Conservation (phyloP, 2,797 vertebrate genomes). For the Psittacula echo region DNA sequence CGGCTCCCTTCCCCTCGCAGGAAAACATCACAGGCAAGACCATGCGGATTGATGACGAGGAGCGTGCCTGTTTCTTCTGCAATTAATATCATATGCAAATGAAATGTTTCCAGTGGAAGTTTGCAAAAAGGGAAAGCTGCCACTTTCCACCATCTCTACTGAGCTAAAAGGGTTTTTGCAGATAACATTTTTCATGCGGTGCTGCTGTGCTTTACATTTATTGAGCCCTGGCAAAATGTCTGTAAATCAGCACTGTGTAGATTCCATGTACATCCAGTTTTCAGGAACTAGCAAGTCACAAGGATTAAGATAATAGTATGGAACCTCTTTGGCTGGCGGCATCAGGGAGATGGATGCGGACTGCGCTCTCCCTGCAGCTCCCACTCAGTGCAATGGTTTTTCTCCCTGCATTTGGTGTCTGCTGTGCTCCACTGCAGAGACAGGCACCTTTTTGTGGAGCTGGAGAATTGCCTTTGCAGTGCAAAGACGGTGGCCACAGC, state of each 20-base stretch:
- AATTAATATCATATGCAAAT: conserved; percentile 58
- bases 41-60: background rate
- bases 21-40: background rate
- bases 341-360: background rate
- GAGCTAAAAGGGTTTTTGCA: conserved; percentile 56
- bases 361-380: background rate
- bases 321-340: background rate
- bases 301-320: background rate
- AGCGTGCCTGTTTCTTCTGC: background rate
- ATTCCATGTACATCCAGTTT: background rate
- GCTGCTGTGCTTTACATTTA: conserved; percentile 41
- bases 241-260: conserved; percentile 10
- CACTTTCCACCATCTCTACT: conserved; percentile 42
- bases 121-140: conserved; percentile 23
- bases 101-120: conserved; percentile 45
- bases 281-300: background rate
- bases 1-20: accelerated
- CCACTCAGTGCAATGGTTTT: background rate
- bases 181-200: conserved; percentile 25
- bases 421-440: background rate
- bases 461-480: background rate
- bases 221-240: conserved; percentile 38
- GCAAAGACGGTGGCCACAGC: background rate
- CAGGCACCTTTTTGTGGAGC: background rate
- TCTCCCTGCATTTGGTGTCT: background rate